Base-by-base conservation (phyloP, 2,888 invertebrate species). In the Epistrophe eligans region DNA sequence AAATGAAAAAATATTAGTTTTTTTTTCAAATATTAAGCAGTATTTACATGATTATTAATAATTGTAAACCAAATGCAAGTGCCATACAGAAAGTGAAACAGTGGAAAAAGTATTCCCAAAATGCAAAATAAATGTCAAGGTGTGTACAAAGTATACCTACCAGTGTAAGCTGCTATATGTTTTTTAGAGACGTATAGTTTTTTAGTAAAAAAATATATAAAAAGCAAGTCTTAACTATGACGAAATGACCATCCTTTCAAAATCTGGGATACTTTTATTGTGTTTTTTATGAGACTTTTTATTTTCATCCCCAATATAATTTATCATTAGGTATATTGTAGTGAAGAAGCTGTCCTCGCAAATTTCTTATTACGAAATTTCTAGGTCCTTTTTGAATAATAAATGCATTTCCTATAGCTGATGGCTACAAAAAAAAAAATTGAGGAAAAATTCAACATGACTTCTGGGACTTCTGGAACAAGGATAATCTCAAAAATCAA, bases 81-180 rank as follows among this genome's bases (percentile, higher is more conserved):
- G 79, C 74, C 83, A 82, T 71, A 60, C 66, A 82, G 79, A 35
- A n/a, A 83, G 87, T 87, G 82, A 87, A 79, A 79, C 79, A 83
- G 74, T 79, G 76, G 5, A 55, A 64, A 77, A 79, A 81, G 73
- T 70, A 71, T 79, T 70, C 74, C 77, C 74, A 55, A 82, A 77
- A 77, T 85, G 85, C 74, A 55, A 82, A 76, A 79, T 71, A 79
- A 83, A 79, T 77, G 60, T 76, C 55, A 83, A 87, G 83, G 83
- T 87, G 87, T 87, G 87, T 83, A 77, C 70, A 58, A 52, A 52
- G 77, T 70, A 58, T 60, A 83, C 71, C 71, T 60, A 83, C 71
- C 71, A 79, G 50, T 76, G 79, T 58, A 38, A 32, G 67, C 38
- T 70, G 57, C 13, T 79, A 52, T 38, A 35, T 70, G 9, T 64